Evolutionary conservation across 1,140 invertebrate species (phyloP), one percentile per base, ranked within the genome.

Genomic region (Dryas iulia): DNA sequence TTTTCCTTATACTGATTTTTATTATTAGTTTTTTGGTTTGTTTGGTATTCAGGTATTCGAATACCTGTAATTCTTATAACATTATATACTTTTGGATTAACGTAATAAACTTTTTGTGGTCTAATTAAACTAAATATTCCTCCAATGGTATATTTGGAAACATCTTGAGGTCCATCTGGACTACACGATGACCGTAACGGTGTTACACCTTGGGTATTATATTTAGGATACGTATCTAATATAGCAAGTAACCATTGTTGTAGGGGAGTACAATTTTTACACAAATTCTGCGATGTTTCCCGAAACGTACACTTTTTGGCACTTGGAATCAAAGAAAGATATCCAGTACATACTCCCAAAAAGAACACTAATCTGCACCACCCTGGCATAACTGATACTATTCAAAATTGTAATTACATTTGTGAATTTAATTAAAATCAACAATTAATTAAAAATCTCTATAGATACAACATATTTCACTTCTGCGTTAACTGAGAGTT

Each of bases 401-500:
- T 2, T 14, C 35, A 39, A 39, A 39, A n/a, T 6, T 28, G 2
- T 28, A 28, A 14, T 14, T 7, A 18, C 35, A 39, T 39, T 14
- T 39, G 35, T 39, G n/a, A 28, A 28, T 28, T 6, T 28, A 28
- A 3, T 28, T 3, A 28, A 3, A 6, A 6, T 6, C 26, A 28
- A 28, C 3, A 28, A 28, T 3, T 6, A 2, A 3, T 28, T 28
- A 28, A 28, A 28, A 6, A 28, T 18, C 4, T 39, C 14, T 18
- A n/a, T 2, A 39, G 8, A 18, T 3, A 14, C 33, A 35, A 35
- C 39, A 47, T 47, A 47, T 47, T 47, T 1, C 39, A 47, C 39
- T 21, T 14, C 39, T 21, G 21, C 18, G 21, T 24, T 28, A 53
- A 72, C 12, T 35, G 39, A 71, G 70, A 66, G 59, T 60, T 67